Percentiles rank a stretch among this genome's conserved stretches.
Evolutionary conservation across 2,888 invertebrate genomes (phyloP).

Genomic region (Tanypteryx hageni): DNA sequence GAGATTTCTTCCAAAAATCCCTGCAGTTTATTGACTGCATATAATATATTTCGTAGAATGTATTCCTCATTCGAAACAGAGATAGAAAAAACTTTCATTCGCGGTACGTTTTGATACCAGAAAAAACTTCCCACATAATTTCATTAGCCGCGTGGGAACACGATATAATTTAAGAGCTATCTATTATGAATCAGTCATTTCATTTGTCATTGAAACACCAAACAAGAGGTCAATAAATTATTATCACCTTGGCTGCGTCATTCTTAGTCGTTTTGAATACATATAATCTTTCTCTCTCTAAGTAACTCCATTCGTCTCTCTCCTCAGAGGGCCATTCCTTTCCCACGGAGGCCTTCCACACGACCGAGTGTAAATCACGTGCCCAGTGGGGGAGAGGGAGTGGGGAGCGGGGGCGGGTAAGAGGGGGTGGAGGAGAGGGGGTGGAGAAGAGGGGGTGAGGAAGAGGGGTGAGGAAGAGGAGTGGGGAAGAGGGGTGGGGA

Average conservation of each 20-base stretch:
- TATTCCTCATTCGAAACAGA: too few relatives aligned
- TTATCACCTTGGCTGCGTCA: background rate
- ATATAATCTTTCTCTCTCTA: background rate
- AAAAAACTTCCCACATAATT: too few relatives aligned
- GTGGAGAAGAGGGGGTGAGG: too few relatives aligned
- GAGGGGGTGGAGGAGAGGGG: background rate
- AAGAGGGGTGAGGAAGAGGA: background rate
- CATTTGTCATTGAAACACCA: background rate
- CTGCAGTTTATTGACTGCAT: too few relatives aligned
- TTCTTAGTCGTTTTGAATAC: slow-evolving; percentile 13
- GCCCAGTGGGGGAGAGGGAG: slow-evolving; percentile 37
- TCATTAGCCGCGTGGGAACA: background rate
- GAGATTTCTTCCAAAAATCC: too few relatives aligned
- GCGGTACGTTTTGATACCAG: too few relatives aligned
- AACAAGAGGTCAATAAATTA: background rate
- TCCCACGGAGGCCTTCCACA: slow-evolving; percentile 48
- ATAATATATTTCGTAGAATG: too few relatives aligned
- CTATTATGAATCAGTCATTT: background rate
- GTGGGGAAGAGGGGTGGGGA: background rate
- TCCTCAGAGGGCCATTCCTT: slow-evolving; percentile 29
- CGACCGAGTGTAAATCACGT: slow-evolving; percentile 45
- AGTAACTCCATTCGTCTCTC: background rate
- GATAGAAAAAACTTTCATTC: too few relatives aligned
- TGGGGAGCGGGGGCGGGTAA: background rate
- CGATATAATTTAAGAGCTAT: background rate